These are phyloP conservation scores for Acromyrmex echinatior DNA, from an alignment of 1,140 invertebrate species.

Conservation along the genomic window DNA sequence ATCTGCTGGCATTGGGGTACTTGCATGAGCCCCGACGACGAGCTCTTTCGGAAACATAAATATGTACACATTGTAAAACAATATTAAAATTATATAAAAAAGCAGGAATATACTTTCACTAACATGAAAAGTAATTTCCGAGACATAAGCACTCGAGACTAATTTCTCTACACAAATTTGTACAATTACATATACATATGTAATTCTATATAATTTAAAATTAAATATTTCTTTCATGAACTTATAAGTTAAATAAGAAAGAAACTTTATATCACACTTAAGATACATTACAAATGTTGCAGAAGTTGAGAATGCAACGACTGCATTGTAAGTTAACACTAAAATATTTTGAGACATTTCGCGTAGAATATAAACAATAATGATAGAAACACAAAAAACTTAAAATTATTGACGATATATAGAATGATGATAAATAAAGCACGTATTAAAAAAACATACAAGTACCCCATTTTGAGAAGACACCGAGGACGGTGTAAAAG, in stretches of 20 bases:
- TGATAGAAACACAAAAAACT: not conserved
- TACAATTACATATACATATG: not conserved
- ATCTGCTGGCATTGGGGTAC: slow-evolving; percentile 80
- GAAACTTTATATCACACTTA: not conserved
- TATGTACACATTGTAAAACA: slow-evolving; percentile 44
- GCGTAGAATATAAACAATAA: slow-evolving; percentile 1
- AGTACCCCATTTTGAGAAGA: slow-evolving; percentile 85
- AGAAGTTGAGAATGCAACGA: not conserved
- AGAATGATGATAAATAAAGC: slow-evolving; percentile 39
- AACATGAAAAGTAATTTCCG: slow-evolving; percentile 20
- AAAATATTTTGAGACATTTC: slow-evolving; percentile 9
- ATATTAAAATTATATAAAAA: slow-evolving; percentile 25
- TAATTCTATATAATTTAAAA: not conserved
- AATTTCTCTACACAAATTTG: not conserved
- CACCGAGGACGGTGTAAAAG: slow-evolving; percentile 86
- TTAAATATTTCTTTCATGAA: not conserved
- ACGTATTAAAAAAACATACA: slow-evolving; percentile 77
- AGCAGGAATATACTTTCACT: slow-evolving; percentile 14
- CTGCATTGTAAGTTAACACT: not conserved
- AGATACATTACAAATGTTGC: not conserved
- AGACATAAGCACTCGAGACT: slow-evolving; percentile 1
- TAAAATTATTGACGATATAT: not conserved
- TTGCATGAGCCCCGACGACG: slow-evolving; percentile 82
- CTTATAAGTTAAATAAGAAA: not conserved
- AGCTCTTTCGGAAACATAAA: slow-evolving; percentile 58